Conservation (phyloP, 1,140 invertebrate species). For the Penaeus indicus region DNA sequence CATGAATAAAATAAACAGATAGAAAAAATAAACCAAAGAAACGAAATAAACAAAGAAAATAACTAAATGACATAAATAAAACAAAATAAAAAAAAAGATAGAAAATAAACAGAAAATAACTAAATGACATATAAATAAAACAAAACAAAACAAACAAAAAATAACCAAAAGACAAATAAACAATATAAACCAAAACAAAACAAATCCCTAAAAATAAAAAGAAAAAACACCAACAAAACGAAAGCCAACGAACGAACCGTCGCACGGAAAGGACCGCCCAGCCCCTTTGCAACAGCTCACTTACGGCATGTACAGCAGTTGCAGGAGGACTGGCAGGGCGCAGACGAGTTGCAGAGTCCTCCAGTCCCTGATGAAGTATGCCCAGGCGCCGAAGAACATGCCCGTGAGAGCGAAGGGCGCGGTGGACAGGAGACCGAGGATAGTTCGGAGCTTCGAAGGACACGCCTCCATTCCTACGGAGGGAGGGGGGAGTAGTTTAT, state of each 20-base stretch:
- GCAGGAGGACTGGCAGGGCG: conserved; percentile 39
- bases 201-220: no score
- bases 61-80: no score
- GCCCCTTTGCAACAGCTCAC: not conserved
- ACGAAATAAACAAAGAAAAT: no score
- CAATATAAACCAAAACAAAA: no score
- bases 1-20: no score
- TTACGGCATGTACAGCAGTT: conserved; percentile 52
- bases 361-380: conserved; percentile 62
- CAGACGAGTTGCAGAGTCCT: conserved; percentile 57
- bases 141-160: no score
- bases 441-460: conserved; percentile 21
- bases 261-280: no score
- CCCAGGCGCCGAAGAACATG: conserved; percentile 55
- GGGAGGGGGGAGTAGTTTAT: not conserved
- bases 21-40: no score
- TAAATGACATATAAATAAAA: no score
- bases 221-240: not conserved
- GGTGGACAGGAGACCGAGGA: conserved; percentile 60
- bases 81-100: no score
- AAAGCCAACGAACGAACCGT: not conserved
- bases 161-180: no score
- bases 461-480: conserved; percentile 53
- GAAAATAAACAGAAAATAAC: no score
- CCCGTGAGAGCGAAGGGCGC: conserved; percentile 58